A percentile compares a stretch with the other conserved stretches of the same genome.
phyloP scores from a whole-genome alignment of 2,888 invertebrate species.

The Catocala nupta region DNA sequence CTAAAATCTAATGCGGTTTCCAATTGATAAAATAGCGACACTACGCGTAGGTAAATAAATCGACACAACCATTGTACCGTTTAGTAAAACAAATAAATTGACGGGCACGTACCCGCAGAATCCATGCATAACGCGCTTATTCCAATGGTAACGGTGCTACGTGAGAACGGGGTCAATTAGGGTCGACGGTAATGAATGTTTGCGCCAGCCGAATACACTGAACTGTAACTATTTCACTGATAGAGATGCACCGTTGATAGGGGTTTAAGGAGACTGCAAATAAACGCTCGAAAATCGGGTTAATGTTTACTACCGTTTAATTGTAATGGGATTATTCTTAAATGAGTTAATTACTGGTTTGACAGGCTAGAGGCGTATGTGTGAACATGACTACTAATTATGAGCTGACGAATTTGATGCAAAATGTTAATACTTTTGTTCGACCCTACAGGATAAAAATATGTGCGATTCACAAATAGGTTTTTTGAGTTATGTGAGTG shows the following conservation, averaged over 20 bases:
- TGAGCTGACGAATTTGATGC: too few relatives aligned
- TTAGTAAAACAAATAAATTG: constrained; percentile 17
- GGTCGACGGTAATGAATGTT: constrained; percentile 43
- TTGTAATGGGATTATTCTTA: too few relatives aligned
- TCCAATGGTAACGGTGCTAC: constrained; percentile 47
- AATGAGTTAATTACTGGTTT: too few relatives aligned
- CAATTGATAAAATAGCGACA: constrained; percentile 4
- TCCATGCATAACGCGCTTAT: constrained; percentile 33
- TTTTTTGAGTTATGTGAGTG: too few relatives aligned
- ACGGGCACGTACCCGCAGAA: constrained; percentile 8
- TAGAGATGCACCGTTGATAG: constrained; percentile 11
- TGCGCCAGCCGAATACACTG: constrained; percentile 30
- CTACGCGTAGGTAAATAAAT: constrained; percentile 9
- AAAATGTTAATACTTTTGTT: too few relatives aligned
- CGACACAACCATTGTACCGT: constrained; percentile 6
- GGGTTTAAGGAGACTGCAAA: not conserved
- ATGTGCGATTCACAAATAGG: too few relatives aligned
- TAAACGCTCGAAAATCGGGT: too few relatives aligned
- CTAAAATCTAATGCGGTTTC: not conserved
- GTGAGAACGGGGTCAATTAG: constrained; percentile 61
- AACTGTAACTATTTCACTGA: constrained; percentile 25
- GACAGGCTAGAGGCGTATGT: too few relatives aligned
- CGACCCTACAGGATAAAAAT: too few relatives aligned
- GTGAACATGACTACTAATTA: too few relatives aligned
- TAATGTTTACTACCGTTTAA: too few relatives aligned